Conservation (phyloP, 2,113 vertebrate species). For the Cyprinodon brontotheroides region DNA sequence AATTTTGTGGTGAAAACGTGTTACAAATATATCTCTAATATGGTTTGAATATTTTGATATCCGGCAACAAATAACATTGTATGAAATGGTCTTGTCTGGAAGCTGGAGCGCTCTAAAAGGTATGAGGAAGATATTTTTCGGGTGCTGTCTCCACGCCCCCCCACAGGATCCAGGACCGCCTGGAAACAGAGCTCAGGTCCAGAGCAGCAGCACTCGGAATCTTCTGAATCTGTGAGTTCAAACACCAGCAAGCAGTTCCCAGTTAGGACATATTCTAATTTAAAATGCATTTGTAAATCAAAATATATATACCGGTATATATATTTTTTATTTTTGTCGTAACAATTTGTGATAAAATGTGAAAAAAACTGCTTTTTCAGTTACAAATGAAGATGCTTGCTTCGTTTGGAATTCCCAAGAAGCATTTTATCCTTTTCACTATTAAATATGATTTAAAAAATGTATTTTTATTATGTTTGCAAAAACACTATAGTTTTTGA, state of each 20-base stretch:
- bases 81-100: slow-evolving; percentile 31
- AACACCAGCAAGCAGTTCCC: not conserved
- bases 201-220: slow-evolving; percentile 71
- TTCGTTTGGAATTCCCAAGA: not conserved
- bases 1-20: not conserved
- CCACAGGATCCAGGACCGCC: slow-evolving; percentile 66
- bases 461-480: not conserved
- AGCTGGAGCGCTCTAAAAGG: slow-evolving; percentile 80
- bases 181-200: slow-evolving; percentile 56
- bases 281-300: not conserved
- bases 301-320: not conserved
- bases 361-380: not conserved
- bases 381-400: not conserved
- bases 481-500: not conserved
- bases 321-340: not conserved
- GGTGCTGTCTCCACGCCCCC: slow-evolving; percentile 82
- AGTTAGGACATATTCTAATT: not conserved
- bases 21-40: not conserved
- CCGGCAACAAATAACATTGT: not conserved
- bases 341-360: not conserved
- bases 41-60: not conserved
- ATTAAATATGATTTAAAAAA: not conserved
- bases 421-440: not conserved
- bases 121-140: slow-evolving; percentile 68
- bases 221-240: slow-evolving; percentile 80